Evolutionary conservation across 2,797 vertebrate genomes (phyloP), one percentile per base, ranked within the genome.

Genomic region (Pseudotriccus pelzelni): DNA sequence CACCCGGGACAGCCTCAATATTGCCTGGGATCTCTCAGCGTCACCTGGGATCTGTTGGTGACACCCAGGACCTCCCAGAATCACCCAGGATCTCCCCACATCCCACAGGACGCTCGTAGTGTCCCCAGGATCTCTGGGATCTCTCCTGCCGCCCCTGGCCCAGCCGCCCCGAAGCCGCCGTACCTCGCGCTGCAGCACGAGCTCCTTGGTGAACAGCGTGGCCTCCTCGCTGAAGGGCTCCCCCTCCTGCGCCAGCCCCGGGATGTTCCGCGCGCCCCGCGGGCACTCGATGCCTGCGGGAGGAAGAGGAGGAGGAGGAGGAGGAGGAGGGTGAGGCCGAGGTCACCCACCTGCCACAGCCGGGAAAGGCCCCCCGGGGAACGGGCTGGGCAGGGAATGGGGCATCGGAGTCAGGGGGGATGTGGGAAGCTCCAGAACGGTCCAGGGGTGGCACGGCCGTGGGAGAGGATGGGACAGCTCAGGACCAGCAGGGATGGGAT

Each of bases 161-260:
- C 9, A 6, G 18, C 7, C 13, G 58, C 36, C 22, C 50, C 47
- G 50, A 17, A 12, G 14, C 39, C 28, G 24, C 73, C 80, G 19
- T 90, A 99, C 99, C 99, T 99, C 99, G 78, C 99, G 96, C 86
- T 99, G 99, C 92, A 99, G 97, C 93, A 99, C 99, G 95, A 99
- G 98, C 95, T 99, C 99, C 98, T 99, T 99, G 97, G 99, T 99
- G 98, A 99, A 99, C 86, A 98, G 97, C 24, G 97, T 98, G 93
- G 99, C 99, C 94, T 99, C 99, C 28, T 99, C 98, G n/a, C 99
- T 99, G 98, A 99, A 99, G 28, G 99, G 99, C 60, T 99, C 99
- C 2, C 99, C 99, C 92, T 99, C 98, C 96, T 99, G 99, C 63
- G 98, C 92, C 72, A 98, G 98, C 56, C 99, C 98, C 0, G 99